Percentiles rank a stretch among this genome's conserved stretches.
These are phyloP conservation scores for Schrankia costaestrigalis DNA, from an alignment of 2,888 invertebrate genomes.

Conservation along the genomic window DNA sequence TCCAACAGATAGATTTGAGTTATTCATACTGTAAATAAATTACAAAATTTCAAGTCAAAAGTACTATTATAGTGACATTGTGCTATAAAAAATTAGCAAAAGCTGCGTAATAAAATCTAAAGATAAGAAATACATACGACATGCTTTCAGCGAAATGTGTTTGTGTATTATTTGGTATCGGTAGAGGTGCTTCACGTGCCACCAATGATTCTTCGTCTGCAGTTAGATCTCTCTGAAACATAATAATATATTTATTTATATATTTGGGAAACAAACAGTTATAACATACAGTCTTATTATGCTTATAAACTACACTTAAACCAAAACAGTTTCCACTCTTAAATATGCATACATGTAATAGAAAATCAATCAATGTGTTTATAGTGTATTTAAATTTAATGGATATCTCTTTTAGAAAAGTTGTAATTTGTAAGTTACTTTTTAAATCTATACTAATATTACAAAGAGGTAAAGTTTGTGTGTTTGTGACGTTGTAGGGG, in stretches of 20 bases:
- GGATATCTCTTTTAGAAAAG: too few relatives aligned
- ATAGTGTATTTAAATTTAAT: too few relatives aligned
- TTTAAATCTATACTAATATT: too few relatives aligned
- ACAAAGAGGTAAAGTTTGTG: too few relatives aligned
- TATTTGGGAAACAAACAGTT: background rate
- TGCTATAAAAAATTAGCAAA: background rate
- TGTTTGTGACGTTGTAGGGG: too few relatives aligned
- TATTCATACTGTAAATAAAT: conserved; percentile 44
- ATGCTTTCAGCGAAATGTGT: conserved; percentile 47
- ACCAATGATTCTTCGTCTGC: conserved; percentile 65
- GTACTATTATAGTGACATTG: too few relatives aligned
- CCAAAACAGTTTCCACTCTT: too few relatives aligned
- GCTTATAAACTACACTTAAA: too few relatives aligned
- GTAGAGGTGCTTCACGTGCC: conserved; percentile 58
- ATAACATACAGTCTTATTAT: too few relatives aligned
- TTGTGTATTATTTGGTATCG: conserved; percentile 42
- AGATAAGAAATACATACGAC: conserved; percentile 39
- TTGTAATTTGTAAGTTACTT: too few relatives aligned
- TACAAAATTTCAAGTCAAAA: conserved; percentile 1
- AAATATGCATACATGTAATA: too few relatives aligned
- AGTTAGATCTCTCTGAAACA: conserved; percentile 63
- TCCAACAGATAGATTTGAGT: conserved; percentile 60
- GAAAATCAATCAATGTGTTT: too few relatives aligned
- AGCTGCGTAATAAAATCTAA: background rate
- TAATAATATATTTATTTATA: background rate